These are phyloP conservation scores for Hemichromis elongatus DNA, from an alignment of 2,113 vertebrate species.

Conservation along the genomic window DNA sequence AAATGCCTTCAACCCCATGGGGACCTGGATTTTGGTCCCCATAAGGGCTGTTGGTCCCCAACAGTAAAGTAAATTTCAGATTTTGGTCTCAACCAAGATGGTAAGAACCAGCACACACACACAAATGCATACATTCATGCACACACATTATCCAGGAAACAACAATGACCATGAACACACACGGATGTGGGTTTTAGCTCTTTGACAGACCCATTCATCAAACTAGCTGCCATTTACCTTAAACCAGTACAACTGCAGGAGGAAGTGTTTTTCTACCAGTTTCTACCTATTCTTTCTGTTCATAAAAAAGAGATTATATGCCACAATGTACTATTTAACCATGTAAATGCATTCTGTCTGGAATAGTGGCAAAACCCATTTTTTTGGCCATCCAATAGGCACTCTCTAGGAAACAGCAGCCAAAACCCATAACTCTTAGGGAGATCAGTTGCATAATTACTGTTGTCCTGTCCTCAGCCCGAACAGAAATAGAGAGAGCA, in stretches of 20 bases:
- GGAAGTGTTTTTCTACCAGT: not conserved
- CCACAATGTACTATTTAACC: not conserved
- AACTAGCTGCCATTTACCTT: not conserved
- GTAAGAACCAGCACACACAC: too few relatives aligned
- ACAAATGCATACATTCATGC: not conserved
- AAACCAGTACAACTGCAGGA: not conserved
- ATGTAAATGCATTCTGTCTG: not conserved
- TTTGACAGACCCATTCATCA: slow-evolving; percentile 23
- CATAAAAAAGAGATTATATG: not conserved
- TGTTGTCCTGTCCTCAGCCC: not conserved
- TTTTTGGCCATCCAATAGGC: not conserved
- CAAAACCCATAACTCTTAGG: not conserved
- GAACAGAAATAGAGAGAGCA: not conserved
- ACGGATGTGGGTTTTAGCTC: not conserved
- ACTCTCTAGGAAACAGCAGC: not conserved
- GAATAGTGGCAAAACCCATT: not conserved
- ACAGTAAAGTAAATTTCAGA: too few relatives aligned
- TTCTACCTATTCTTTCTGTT: not conserved
- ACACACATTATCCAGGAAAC: not conserved
- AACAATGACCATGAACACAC: not conserved
- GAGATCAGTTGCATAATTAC: not conserved
- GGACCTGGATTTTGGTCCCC: too few relatives aligned
- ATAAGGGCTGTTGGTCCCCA: too few relatives aligned
- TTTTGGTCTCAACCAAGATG: too few relatives aligned
- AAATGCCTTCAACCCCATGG: too few relatives aligned